A percentile compares a stretch with the other conserved stretches of the same genome.
Conservation (phyloP, 2,797 vertebrate species). For the Hoplostethus mediterraneus region DNA sequence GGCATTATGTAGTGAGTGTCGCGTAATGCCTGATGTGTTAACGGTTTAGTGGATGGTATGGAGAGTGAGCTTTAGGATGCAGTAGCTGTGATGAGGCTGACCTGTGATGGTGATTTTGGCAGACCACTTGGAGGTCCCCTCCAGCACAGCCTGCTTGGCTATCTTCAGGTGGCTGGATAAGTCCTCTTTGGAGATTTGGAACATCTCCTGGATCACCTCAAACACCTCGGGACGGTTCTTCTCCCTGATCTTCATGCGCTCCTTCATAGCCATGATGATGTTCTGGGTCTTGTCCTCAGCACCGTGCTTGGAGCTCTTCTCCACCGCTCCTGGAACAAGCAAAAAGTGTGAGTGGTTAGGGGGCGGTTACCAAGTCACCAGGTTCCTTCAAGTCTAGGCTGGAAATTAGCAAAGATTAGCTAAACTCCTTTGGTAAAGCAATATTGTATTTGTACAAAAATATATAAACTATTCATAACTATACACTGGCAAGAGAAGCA, state of each 20-base stretch:
- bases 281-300: constrained; percentile 98
- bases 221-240: constrained; percentile 97
- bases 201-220: constrained; percentile 96
- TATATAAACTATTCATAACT: background rate
- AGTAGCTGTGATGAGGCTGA: constrained; percentile 28
- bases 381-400: too few species aligned
- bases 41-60: background rate
- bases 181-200: constrained; percentile 93
- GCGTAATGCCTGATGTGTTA: background rate
- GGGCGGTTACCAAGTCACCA: too few species aligned
- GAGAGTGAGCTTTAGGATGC: background rate
- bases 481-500: background rate
- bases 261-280: constrained; percentile 99
- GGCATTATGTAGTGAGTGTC: too few species aligned
- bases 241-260: constrained; percentile 98
- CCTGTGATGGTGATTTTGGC: constrained; percentile 98
- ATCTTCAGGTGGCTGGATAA: constrained; percentile 91
- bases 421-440: background rate
- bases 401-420: too few species aligned
- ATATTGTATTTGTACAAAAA: background rate
- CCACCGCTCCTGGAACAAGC: constrained; percentile 90
- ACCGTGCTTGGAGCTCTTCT: constrained; percentile 98
- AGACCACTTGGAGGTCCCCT: constrained; percentile 99
- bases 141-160: constrained; percentile 95
- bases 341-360: background rate